Base-by-base conservation (phyloP, 2,113 vertebrate species). In the Tretioscincus oriximinensis region DNA sequence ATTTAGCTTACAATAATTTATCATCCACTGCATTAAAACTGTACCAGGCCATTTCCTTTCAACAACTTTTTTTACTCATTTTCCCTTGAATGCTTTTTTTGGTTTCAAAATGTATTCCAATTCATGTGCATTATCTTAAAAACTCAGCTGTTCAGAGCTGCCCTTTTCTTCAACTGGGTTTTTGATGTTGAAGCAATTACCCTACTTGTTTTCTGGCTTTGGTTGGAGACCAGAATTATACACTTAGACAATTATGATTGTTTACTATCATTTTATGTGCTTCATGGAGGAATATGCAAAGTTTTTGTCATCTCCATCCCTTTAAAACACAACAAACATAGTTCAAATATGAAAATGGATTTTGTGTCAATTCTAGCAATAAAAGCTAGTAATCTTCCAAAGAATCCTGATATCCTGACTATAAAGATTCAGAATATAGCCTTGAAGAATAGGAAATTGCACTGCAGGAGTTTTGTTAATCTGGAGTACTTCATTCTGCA, bases 151-250 rank as follows among this genome's bases (percentile, higher is more conserved):
- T 84, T 80, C 6, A 4, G 88, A 92, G 86, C 60, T 88, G 84
- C 68, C 76, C 78, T 85, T 86, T 91, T 88, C 87, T 90, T 81
- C 89, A 88, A 87, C 88, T 24, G 75, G 87, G 81, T 85, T 78
- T 84, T 91, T 90, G 85, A 79, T 81, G 88, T 89, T 90, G 85
- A 87, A 93, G 92, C 90, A 92, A 92, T 93, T 93, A 87, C 87
- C 81, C 88, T 41, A 85, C 89, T 84, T 90, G 88, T 86, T 93
- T 41, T 90, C 64, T 86, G 71, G 74, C 28, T 86, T 85, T 87
- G 82, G 84, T 63, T 87, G 88, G 85, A 92, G 87, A 83, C 87
- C 81, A 87, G 88, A 90, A 90, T 91, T 89, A 86, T 81, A 82
- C 86, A 87, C 80, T 90, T 85, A 85, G 90, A 92, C 91, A 92